A percentile compares a stretch with the other conserved stretches of the same genome.
Conservation (phyloP, 2,113 vertebrate genomes). For the Suricata suricatta region DNA sequence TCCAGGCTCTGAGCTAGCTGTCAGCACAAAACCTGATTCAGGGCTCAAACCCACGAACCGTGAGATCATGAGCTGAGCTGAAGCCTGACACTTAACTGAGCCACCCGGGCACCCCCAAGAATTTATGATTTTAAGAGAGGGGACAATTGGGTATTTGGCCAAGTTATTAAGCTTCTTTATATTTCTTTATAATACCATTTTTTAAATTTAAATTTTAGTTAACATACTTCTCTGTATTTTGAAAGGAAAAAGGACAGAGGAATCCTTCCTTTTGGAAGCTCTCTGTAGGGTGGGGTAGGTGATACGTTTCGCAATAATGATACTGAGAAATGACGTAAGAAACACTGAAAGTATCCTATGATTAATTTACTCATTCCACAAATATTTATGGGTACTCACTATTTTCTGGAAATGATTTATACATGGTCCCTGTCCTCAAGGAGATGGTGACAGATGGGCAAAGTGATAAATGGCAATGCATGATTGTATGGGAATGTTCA, state of each 20-base stretch:
- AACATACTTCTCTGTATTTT: background rate
- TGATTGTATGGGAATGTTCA: background rate
- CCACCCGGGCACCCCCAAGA: background rate
- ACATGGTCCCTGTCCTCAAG: background rate
- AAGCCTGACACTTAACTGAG: no score
- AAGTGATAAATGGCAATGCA: background rate
- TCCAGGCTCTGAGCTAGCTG: no score
- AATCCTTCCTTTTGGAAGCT: conserved; percentile 10
- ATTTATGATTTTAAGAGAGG: conserved; percentile 23
- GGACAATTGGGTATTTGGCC: background rate
- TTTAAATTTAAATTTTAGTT: no score
- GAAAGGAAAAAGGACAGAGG: background rate
- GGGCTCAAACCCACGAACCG: no score
- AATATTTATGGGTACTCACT: background rate
- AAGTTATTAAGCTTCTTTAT: background rate
- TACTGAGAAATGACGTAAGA: background rate
- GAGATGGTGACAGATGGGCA: background rate
- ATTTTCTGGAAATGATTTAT: conserved; percentile 9
- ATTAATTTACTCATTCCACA: background rate
- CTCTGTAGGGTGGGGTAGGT: background rate
- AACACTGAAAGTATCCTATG: background rate
- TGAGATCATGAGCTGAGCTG: no score
- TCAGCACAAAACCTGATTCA: no score
- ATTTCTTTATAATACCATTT: background rate
- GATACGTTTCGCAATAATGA: background rate